phyloP scores from a whole-genome alignment of 2,888 invertebrate species.

The Metalampra italica region DNA sequence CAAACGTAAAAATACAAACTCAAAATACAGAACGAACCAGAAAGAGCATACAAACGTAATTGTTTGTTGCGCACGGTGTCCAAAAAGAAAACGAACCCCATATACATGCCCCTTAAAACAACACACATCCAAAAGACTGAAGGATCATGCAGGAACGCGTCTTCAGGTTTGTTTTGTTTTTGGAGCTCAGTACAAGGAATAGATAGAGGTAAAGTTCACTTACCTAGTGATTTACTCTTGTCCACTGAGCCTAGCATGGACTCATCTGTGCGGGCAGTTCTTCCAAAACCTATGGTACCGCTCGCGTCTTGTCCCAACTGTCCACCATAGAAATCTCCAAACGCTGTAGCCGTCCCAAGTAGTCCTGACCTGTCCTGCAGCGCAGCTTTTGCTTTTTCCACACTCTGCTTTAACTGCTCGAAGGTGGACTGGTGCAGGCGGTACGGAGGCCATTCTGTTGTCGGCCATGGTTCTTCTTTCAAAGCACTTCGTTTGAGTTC shows the following conservation, averaged over 20 bases:
- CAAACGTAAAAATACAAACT: no score
- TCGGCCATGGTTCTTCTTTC: constrained; percentile 78
- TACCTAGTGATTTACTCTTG: constrained; percentile 64
- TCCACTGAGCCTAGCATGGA: constrained; percentile 66
- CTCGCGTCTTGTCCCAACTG: constrained; percentile 64
- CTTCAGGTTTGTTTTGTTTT: no score
- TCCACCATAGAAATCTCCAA: constrained; percentile 82
- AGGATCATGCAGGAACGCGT: no score
- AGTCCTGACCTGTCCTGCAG: constrained; percentile 85
- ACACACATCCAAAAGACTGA: no score
- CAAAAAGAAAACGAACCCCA: no score
- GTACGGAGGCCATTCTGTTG: constrained; percentile 86
- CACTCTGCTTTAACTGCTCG: constrained; percentile 93
- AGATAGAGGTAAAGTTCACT: constrained; percentile 23
- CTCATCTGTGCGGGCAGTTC: constrained; percentile 59
- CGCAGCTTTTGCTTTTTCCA: constrained; percentile 93
- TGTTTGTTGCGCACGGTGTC: no score
- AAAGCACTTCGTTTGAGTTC: constrained; percentile 85
- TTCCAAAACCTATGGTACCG: constrained; percentile 55
- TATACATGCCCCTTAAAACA: no score
- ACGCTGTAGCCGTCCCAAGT: constrained; percentile 84
- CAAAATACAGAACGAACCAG: no score
- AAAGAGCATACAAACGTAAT: no score
- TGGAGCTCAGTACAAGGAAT: neutral
- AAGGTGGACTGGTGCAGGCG: constrained; percentile 92